Evolutionary conservation across 2,113 vertebrate species (phyloP), one percentile per base, ranked within the genome.

Genomic region (Scatophagus argus): DNA sequence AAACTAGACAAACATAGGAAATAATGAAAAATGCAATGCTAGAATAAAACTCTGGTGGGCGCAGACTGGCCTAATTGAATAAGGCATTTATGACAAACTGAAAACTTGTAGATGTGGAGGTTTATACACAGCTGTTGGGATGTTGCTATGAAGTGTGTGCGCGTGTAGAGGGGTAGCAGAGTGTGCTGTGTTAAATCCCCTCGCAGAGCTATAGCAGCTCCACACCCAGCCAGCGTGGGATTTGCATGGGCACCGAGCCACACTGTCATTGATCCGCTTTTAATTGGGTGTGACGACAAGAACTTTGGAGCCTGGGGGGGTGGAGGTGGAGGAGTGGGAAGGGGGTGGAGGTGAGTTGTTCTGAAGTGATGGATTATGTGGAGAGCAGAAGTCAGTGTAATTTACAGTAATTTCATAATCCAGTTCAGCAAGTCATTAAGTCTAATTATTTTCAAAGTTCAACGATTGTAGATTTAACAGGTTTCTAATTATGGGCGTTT

Each of bases 231-330:
- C 77, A 63, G 71, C 77, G 58, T 89, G 84, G 88, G 87, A 94
- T 94, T 94, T 94, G 92, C 93, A 94, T 94, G 71, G 88, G 91
- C 91, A 79, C 8, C 27, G 77, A 78, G 88, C 91, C 90, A 89
- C 79, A 25, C 59, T 64, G 83, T 81, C 83, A 91, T 81, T 91
- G 85, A 93, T 92, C 87, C 87, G 13, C 77, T 92, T 92, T 89
- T 89, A 93, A 92, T 90, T 88, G 89, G 88, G 88, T 89, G 91
- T 93, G 91, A 93, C 91, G 55, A 77, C 69, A 70, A 83, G 87
- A 92, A 87, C 84, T 84, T 71, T 86, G 84, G 72, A 89, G 69
- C 72, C 55, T 51, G 3, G 1, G 46, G 56, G 55, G 39, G 43
- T 5, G 6, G 21, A 23, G 38, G 67, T 56, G 60, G 10, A 38